Base-by-base conservation (phyloP, 1,140 invertebrate species). In the Ostrea denselamellosa region DNA sequence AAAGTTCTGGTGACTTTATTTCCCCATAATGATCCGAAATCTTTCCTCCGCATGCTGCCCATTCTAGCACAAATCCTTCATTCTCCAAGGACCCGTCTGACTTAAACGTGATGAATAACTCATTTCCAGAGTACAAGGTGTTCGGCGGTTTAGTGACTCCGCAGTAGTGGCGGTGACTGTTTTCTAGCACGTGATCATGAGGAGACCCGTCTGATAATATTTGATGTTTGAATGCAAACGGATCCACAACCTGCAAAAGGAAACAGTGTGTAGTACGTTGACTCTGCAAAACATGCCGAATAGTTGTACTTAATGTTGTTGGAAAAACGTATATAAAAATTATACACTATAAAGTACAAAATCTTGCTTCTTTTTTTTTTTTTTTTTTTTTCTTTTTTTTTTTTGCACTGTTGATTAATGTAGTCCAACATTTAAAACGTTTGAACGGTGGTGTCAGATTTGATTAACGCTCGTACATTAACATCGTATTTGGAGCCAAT, bases 41-140 rank as follows among this genome's bases (percentile, higher is more conserved):
- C 22, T 53, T 22, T 19, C 82, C 82, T 1, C 82, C 82, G n/a
- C 82, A 83, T 52, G 82, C 82, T 52, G 82, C 82, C 82, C 82
- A 83, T 8, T 83, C 44, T 34, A 54, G 9, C 34, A 83, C 82
- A 52, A 83, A 83, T 3, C 82, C 82, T 7, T 83, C 34, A 52
- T 17, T 53, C 14, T 83, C 51, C 19, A 83, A 9, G 17, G 51
- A n/a, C 0, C 53, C 82, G 3, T 83, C 82, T 1, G 82, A 83
- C 19, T 19, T 2, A 9, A 83, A 83, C 53, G 53, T 83, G 51
- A 83, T 52, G 8, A 22, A 34, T 10, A 83, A 44, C 22, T 83
- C 82, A 10, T 83, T 52, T 12, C 82, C 82, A 10, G 10, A n/a
- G 53, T 83, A 83, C 7, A 54, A 44, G 5, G 51, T 54, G 51